Conservation (phyloP, 2,888 invertebrate species). For the Drosophila tripunctata region DNA sequence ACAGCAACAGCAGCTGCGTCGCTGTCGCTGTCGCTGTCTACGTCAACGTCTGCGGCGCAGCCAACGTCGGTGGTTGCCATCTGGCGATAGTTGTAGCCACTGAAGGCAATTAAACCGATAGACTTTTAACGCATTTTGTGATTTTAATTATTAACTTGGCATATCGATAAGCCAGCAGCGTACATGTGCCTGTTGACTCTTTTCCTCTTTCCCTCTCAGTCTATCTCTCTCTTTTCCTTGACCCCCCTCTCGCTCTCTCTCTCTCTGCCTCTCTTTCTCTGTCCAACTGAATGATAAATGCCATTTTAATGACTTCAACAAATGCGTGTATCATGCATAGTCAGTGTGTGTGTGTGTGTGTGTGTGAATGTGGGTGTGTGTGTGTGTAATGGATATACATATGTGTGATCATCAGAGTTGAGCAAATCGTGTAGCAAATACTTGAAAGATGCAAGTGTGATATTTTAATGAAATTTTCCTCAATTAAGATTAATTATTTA, state of each 20-base stretch:
- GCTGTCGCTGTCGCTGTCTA: slow-evolving; percentile 21
- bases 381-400: background rate
- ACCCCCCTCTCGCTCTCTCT: background rate
- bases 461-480: background rate
- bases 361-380: slow-evolving; percentile 9
- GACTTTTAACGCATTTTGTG: slow-evolving; percentile 77
- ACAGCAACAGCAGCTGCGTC: slow-evolving; percentile 45
- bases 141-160: slow-evolving; percentile 78
- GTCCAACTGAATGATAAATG: slow-evolving; percentile 65
- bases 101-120: slow-evolving; percentile 74
- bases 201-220: background rate
- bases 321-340: slow-evolving; percentile 23
- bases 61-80: slow-evolving; percentile 51
- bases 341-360: slow-evolving; percentile 3
- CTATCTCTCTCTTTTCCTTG: background rate
- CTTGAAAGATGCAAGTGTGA: no score
- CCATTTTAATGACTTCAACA: slow-evolving; percentile 74
- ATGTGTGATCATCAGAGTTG: slow-evolving; percentile 51
- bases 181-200: slow-evolving; percentile 12
- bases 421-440: slow-evolving; percentile 8
- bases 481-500: background rate
- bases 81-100: slow-evolving; percentile 72
- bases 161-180: slow-evolving; percentile 74
- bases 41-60: slow-evolving; percentile 6
- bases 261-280: background rate